These are phyloP conservation scores for Venusia cambrica DNA, from an alignment of 2,888 invertebrate genomes.

Conservation along the genomic window DNA sequence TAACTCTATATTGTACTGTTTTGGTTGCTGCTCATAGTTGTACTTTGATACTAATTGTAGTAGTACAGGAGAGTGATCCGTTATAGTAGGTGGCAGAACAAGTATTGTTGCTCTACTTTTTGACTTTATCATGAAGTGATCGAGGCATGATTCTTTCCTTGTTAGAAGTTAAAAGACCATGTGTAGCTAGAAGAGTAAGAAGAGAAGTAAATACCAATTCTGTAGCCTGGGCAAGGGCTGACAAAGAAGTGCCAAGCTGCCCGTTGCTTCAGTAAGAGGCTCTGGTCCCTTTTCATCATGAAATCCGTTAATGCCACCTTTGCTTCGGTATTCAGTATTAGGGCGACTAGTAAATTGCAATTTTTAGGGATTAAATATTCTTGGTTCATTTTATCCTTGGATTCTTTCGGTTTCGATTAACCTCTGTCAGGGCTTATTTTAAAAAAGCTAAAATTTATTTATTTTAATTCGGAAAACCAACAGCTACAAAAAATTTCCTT, in stretches of 20 bases:
- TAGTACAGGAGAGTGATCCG: conserved; percentile 5
- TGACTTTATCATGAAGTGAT: conserved; percentile 6
- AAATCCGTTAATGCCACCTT: too few relatives aligned
- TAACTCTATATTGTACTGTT: not conserved
- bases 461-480: too few relatives aligned
- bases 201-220: too few relatives aligned
- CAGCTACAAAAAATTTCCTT: too few relatives aligned
- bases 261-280: conserved; percentile 1
- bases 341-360: conserved; percentile 5
- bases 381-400: conserved; percentile 1
- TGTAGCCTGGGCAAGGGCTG: conserved; percentile 2
- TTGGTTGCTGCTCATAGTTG: too few relatives aligned
- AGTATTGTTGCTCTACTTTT: not conserved
- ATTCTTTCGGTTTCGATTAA: too few relatives aligned
- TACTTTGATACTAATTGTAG: too few relatives aligned
- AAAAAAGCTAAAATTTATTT: too few relatives aligned
- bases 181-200: not conserved
- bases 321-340: conserved; percentile 7
- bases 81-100: conserved; percentile 4
- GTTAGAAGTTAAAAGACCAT: too few relatives aligned
- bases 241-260: conserved; percentile 1
- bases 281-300: conserved; percentile 8
- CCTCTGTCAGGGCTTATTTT: too few relatives aligned
- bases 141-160: conserved; percentile 5
- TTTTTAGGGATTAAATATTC: conserved; percentile 4